Evolutionary conservation across 1,140 invertebrate species (phyloP), one percentile per base, ranked within the genome.

Genomic region (Atta texana): DNA sequence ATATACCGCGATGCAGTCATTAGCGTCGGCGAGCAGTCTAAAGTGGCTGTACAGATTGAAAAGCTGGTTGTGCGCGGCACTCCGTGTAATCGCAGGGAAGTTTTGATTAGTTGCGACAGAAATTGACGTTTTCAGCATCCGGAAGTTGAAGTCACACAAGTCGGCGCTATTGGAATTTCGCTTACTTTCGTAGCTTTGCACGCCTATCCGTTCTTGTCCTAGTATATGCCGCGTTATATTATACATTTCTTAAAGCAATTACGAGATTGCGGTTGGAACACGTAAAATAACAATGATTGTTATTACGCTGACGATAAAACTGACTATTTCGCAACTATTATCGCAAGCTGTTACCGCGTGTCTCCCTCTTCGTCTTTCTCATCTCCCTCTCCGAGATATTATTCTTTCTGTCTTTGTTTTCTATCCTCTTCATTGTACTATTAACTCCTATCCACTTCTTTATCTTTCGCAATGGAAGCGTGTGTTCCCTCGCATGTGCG

Each of bases 61-160:
- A 87, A 88, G 82, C 76, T 61, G 69, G 69, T 69, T 49, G 75
- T 59, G 75, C 55, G 71, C 55, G 76, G 68, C 71, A 69, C 76
- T 28, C 63, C 21, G 49, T 51, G 81, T 84, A 90, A 90, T 88
- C 89, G 89, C 74, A 85, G 55, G 87, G 90, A 93, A 93, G 92
- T 93, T 93, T 93, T 92, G 90, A 93, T 93, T 93, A 92, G 92
- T 93, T 92, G 84, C 85, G 34, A 74, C 86, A 78, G 87, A 87
- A 92, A 93, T 93, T 92, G 90, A 92, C 90, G 90, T 87, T 74
- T 61, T 85, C 31, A 57, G 49, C 28, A 69, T 87, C 57, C 75
- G 81, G 68, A 90, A 92, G 89, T 91, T 84, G 86, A 68, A 72
- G 77, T 86, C 87, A 76, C 75, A 69, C 64, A 51, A 69, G 57